Conservation (phyloP, 2,113 vertebrate species). For the Nesoenas mayeri region DNA sequence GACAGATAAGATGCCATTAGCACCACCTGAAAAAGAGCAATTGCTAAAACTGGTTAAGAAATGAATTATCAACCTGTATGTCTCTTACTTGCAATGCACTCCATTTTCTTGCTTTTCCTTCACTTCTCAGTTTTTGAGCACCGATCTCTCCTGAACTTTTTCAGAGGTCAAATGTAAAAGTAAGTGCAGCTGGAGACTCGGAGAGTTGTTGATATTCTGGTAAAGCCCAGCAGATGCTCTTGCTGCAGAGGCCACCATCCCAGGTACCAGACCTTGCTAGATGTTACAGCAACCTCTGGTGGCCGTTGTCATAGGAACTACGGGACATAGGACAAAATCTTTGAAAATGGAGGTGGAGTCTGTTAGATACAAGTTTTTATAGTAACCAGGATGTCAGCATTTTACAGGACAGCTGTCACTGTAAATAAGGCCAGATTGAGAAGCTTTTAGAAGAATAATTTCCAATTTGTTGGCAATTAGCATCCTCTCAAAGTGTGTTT, state of each 20-base stretch:
- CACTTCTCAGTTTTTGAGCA: not conserved
- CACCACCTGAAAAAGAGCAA: not conserved
- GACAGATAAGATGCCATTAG: not conserved
- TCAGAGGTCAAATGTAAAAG: not conserved
- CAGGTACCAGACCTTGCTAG: not conserved
- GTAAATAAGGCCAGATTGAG: not conserved
- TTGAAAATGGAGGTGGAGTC: not conserved
- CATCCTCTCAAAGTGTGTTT: not conserved
- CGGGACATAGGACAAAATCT: not conserved
- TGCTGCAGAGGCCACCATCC: not conserved
- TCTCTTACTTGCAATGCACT: not conserved
- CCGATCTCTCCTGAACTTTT: not conserved
- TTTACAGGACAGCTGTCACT: conserved; percentile 19
- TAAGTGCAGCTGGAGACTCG: not conserved
- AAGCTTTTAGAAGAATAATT: not conserved
- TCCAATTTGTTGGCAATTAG: not conserved
- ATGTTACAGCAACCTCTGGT: conserved; percentile 70
- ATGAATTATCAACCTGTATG: not conserved
- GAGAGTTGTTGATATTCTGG: not conserved
- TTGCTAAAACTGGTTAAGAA: not conserved
- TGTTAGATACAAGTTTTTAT: not conserved
- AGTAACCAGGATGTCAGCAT: conserved; percentile 5
- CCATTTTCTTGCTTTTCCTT: not conserved
- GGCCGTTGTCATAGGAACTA: not conserved
- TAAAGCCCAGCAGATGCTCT: not conserved